phyloP scores from a whole-genome alignment of 2,888 invertebrate species.

The Netelia virgata region DNA sequence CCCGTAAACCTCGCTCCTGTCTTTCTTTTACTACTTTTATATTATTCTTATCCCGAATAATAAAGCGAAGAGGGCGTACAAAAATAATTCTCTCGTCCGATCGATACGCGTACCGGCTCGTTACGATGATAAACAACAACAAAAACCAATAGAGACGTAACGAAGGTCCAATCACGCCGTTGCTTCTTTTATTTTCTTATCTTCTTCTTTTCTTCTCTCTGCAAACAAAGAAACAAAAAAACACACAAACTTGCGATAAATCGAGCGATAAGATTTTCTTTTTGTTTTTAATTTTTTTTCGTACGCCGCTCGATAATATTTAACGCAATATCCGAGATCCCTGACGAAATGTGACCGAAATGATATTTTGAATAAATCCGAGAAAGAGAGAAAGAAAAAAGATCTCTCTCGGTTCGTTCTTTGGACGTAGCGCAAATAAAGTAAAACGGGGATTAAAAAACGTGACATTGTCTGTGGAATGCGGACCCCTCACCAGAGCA shows the following conservation, averaged over 20 bases:
- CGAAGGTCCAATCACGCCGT: too few relatives aligned
- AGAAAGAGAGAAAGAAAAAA: slow-evolving; percentile 12
- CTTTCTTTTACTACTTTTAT: neutral
- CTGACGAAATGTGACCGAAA: neutral
- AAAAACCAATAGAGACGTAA: neutral
- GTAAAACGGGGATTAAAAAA: slow-evolving; percentile 84
- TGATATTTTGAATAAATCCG: neutral
- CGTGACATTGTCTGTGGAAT: slow-evolving; percentile 85
- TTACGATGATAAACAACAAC: too few relatives aligned
- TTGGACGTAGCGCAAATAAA: slow-evolving; percentile 79
- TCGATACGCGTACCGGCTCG: too few relatives aligned
- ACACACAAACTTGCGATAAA: neutral
- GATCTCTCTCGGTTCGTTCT: slow-evolving; percentile 36
- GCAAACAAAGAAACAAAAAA: neutral
- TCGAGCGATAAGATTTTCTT: neutral
- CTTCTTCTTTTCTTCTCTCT: neutral
- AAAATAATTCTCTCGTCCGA: too few relatives aligned
- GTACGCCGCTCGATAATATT: neutral
- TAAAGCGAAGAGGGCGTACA: too few relatives aligned
- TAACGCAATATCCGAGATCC: neutral
- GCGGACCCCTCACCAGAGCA: slow-evolving; percentile 82
- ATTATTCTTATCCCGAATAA: too few relatives aligned
- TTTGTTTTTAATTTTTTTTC: too few relatives aligned
- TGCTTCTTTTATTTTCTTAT: too few relatives aligned
- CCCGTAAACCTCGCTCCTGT: neutral